Conservation (phyloP, 2,113 vertebrate species). For the Callithrix jacchus region DNA sequence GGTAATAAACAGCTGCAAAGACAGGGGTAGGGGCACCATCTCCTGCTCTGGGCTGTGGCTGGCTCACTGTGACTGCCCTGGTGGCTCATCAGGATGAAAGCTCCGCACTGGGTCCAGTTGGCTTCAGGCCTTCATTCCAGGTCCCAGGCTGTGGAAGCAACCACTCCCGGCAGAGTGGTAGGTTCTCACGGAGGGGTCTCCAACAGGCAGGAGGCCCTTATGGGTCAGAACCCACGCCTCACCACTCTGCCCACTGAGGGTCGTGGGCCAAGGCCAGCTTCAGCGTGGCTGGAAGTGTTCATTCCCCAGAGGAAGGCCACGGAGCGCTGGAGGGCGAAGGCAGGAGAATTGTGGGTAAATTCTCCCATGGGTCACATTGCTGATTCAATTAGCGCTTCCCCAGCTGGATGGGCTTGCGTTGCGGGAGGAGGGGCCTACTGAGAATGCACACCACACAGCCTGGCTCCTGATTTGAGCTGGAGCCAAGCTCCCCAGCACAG, state of each 20-base stretch:
- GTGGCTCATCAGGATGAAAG: background rate
- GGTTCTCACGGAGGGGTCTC: background rate
- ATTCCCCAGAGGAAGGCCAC: background rate
- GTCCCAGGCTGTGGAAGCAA: background rate
- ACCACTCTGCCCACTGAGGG: background rate
- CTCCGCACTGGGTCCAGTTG: background rate
- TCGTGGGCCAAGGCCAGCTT: background rate
- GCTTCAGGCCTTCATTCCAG: background rate
- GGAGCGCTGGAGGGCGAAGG: background rate
- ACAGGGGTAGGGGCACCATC: no score
- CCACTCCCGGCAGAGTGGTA: no score
- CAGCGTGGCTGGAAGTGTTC: background rate
- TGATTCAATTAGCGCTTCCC: background rate
- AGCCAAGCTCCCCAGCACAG: rapidly evolving
- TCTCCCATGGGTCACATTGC: background rate
- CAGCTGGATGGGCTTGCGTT: background rate
- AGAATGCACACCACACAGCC: no score
- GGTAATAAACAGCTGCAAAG: background rate
- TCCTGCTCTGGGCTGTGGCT: background rate
- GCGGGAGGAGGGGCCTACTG: rapidly evolving
- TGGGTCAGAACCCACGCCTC: background rate
- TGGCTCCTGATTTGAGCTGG: background rate
- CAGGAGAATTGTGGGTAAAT: background rate
- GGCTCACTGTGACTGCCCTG: background rate
- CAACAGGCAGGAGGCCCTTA: background rate